These are phyloP conservation scores for Vanacampus margaritifer DNA, from an alignment of 2,113 vertebrate genomes.

Conservation along the genomic window DNA sequence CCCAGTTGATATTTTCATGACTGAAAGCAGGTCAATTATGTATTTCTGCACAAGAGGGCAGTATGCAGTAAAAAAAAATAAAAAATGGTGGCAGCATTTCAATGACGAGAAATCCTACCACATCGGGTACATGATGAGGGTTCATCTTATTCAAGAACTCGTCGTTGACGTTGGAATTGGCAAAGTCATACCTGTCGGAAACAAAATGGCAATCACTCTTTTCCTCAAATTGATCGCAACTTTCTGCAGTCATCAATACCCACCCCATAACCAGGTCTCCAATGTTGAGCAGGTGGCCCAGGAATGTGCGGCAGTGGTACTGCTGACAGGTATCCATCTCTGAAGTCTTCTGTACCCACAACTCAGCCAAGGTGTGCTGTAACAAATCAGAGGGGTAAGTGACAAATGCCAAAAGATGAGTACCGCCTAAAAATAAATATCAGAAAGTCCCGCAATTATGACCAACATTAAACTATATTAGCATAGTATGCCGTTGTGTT, in stretches of 20 bases:
- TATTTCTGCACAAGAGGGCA: conserved; percentile 41
- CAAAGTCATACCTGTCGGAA: conserved; percentile 85
- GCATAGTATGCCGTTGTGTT: too few species aligned
- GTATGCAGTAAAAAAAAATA: conserved; percentile 13
- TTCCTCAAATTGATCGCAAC: not conserved
- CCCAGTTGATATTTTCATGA: not conserved
- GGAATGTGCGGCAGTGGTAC: conserved; percentile 90
- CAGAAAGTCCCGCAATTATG: too few species aligned
- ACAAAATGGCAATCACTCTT: not conserved
- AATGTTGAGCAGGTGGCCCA: conserved; percentile 94
- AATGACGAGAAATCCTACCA: conserved; percentile 76
- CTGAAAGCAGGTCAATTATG: not conserved
- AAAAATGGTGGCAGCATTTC: not conserved
- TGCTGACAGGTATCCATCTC: conserved; percentile 90
- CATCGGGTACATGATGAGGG: conserved; percentile 85
- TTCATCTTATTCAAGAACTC: conserved; percentile 95
- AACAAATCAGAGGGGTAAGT: conserved; percentile 37
- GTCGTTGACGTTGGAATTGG: conserved; percentile 93
- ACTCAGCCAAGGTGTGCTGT: conserved; percentile 89
- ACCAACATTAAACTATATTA: too few species aligned
- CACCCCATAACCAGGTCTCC: conserved; percentile 93
- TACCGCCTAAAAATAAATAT: too few species aligned
- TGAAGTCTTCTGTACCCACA: conserved; percentile 95
- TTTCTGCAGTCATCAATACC: not conserved
- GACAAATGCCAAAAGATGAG: too few species aligned